Base-by-base conservation (phyloP, 2,113 vertebrate genomes). In the Carollia perspicillata region DNA sequence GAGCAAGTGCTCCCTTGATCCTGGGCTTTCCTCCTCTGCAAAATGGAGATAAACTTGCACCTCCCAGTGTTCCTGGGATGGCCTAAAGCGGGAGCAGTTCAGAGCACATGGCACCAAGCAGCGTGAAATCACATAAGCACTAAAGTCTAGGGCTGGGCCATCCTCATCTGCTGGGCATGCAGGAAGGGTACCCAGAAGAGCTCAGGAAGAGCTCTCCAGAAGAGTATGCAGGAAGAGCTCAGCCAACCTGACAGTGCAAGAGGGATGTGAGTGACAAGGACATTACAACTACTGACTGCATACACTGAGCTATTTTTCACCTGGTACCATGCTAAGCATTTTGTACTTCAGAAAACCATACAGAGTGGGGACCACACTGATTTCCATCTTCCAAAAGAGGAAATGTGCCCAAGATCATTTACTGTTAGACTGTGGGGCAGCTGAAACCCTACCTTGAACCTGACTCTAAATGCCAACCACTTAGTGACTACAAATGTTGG, bases 11-110 rank as follows among this genome's bases (percentile, higher is more conserved):
- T 49, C 47, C 53, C 40, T 85, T 20, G 23, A 35, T 77, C 74
- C 42, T 35, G 71, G 78, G 60, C n/a, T 92, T 93, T 95, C 86
- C 69, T 86, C 55, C 75, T 90, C 44, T 44, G 35, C 58, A 96
- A 94, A 89, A 91, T 26, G 72, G 85, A 77, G 35, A 89, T 68
- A 35, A 75, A 91, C 20, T 14, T 14, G 23, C 65, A 86, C 65
- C 33, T 89, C 78, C 47, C 37, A 26, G n/a, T 35, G 40, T 35
- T 47, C 14, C 81, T 60, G 44, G 79, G 40, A 84, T 3, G 28
- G 65, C 58, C 65, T 85, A 78, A 35, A 26, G 53, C 6, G 26
- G 68, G 28, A 71, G 63, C 44, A 51, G 65, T 44, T 84, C 44
- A 44, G 68, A 89, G 66, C 35, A 65, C 2, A 1, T 5, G 28